Conservation (phyloP, 1,140 invertebrate species). For the Zelostemma sp. region DNA sequence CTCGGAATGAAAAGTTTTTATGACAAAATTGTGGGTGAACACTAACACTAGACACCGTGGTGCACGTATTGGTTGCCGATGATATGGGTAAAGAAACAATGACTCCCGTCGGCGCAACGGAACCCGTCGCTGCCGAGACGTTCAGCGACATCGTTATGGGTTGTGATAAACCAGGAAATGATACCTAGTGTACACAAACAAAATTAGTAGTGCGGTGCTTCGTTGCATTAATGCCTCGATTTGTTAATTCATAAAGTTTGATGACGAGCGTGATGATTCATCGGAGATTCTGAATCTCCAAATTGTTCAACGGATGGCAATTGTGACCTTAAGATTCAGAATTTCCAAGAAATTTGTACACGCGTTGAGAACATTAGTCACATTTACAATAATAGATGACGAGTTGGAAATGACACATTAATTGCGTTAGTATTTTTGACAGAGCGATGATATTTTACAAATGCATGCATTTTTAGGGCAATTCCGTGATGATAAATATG, state of each 20-base stretch:
- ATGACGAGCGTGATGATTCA: not conserved
- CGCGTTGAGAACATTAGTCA: no score
- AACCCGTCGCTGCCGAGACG: slow-evolving; percentile 72
- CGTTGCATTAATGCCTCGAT: not conserved
- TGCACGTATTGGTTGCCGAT: slow-evolving; percentile 67
- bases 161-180: slow-evolving; percentile 82
- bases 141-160: slow-evolving; percentile 84
- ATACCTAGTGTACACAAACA: slow-evolving; percentile 72
- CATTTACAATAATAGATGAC: no score
- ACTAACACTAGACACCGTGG: slow-evolving; percentile 68
- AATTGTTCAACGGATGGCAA: no score
- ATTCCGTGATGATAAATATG: no score
- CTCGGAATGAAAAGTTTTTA: slow-evolving; percentile 10
- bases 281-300: no score
- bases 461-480: no score
- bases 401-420: no score
- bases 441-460: no score
- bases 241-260: slow-evolving; percentile 7
- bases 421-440: no score
- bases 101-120: slow-evolving; percentile 74
- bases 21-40: slow-evolving; percentile 39
- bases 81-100: slow-evolving; percentile 70
- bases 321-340: not conserved
- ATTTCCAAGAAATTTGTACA: no score
- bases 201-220: slow-evolving; percentile 42